phyloP scores from a whole-genome alignment of 2,888 invertebrate genomes.

The Eupithecia dodoneata region DNA sequence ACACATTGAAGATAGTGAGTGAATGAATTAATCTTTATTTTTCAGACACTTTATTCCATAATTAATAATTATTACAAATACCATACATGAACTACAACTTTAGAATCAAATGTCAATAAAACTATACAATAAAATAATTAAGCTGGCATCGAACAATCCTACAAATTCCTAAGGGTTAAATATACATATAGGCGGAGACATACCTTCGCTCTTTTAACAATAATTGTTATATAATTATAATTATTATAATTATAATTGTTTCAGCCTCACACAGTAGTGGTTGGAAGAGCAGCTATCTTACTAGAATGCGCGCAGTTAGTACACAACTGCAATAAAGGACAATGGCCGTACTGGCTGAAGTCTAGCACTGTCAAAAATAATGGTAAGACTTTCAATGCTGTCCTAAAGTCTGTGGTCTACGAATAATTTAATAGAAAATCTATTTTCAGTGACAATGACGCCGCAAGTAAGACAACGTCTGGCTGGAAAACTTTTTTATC shows the following conservation, averaged over 20 bases:
- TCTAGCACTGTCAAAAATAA: constrained; percentile 84
- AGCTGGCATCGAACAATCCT: too few relatives aligned
- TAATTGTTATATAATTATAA: too few relatives aligned
- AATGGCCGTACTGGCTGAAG: constrained; percentile 99
- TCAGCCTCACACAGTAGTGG: constrained; percentile 96
- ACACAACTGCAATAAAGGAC: constrained; percentile 98
- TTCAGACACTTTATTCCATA: too few relatives aligned
- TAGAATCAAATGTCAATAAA: too few relatives aligned
- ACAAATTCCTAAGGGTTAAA: too few relatives aligned
- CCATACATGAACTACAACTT: too few relatives aligned
- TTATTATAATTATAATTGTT: constrained; percentile 42
- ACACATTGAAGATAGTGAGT: too few relatives aligned
- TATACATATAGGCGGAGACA: too few relatives aligned
- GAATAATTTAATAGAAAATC: not conserved
- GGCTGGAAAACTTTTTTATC: constrained; percentile 98
- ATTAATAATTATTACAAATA: too few relatives aligned
- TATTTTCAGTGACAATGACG: constrained; percentile 67
- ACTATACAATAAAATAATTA: too few relatives aligned
- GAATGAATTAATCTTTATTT: too few relatives aligned
- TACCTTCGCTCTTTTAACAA: too few relatives aligned
- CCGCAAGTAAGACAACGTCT: constrained; percentile 85
- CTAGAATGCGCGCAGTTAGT: constrained; percentile 98
- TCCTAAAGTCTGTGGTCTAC: not conserved
- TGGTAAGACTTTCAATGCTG: constrained; percentile 53
- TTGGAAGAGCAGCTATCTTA: constrained; percentile 95